Evolutionary conservation across 2,113 vertebrate species (phyloP).

Genomic region (Cinclus mexicanus): DNA sequence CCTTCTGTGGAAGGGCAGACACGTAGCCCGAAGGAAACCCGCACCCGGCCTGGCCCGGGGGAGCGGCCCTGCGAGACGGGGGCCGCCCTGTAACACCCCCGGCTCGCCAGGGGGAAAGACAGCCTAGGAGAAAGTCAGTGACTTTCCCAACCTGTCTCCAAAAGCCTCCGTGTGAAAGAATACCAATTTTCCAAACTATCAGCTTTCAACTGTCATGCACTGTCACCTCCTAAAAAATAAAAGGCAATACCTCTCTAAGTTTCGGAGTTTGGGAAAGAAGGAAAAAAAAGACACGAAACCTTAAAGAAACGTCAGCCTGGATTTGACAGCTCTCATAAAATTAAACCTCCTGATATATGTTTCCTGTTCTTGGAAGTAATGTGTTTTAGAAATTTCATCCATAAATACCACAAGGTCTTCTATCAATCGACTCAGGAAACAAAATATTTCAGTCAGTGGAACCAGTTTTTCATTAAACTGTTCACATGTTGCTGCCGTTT

Average conservation of each 20-base stretch:
- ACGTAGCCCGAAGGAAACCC: not conserved
- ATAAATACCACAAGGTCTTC: conserved; percentile 13
- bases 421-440: conserved; percentile 4
- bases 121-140: not conserved
- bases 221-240: not conserved
- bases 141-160: not conserved
- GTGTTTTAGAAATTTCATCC: not conserved
- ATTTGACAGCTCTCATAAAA: not conserved
- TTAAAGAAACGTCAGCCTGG: not conserved
- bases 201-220: not conserved
- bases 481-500: conserved; percentile 4
- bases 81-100: too few species aligned
- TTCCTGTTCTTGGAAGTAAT: not conserved
- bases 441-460: conserved; percentile 3
- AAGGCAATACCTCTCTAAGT: not conserved
- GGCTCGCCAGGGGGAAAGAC: not conserved
- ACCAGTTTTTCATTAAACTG: conserved; percentile 1
- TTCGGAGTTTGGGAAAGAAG: not conserved
- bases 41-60: not conserved
- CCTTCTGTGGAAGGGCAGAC: not conserved
- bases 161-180: not conserved
- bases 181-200: not conserved
- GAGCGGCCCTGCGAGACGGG: accelerated
- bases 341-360: not conserved
- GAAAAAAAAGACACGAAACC: not conserved